Evolutionary conservation across 2,113 vertebrate species (phyloP), one percentile per base, ranked within the genome.

Genomic region (Microcebus ravelobensis): DNA sequence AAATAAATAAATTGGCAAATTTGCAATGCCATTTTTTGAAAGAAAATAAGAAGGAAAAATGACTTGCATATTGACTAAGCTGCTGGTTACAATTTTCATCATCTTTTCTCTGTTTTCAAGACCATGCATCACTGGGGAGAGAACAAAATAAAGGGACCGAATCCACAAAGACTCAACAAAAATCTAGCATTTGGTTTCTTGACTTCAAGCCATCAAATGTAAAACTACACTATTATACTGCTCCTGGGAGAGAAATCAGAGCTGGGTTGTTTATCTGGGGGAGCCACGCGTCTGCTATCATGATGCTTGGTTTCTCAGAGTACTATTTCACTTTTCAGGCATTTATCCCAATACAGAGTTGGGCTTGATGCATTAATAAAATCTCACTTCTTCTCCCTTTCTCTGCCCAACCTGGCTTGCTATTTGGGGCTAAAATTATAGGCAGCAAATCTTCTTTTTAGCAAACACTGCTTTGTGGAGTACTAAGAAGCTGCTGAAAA

Each of bases 31-130:
- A 42, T 52, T 73, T 95, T 82, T 97, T 63, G 94, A 85, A 93
- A 90, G 86, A 57, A 80, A 96, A 74, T 42, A 71, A 45, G 67
- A 92, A 96, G 80, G 91, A 80, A 63, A 88, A 96, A 84, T 52
- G 95, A 94, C 87, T 95, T 88, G 70, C 42, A 5, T 96, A 39
- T 94, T 97, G 85, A 92, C 95, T 34, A 77, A 97, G 94, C 92
- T 48, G 21, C 68, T 91, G 61, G 84, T 92, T 96, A 92, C 55
- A 76, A 91, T 94, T 93, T 86, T 15, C 96, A 91, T 88, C 92
- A 29, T 88, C 86, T 95, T 89, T 83, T 45, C 86, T 81, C 76
- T 82, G 31, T 79, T 93, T 97, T 76, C 20, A n/a, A 94, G 90
- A 81, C 80, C 36, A 2, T 3, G 48, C 67, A 21, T 92, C 84